Conservation (phyloP, 2,113 vertebrate genomes). For the Myxocyprinus asiaticus region DNA sequence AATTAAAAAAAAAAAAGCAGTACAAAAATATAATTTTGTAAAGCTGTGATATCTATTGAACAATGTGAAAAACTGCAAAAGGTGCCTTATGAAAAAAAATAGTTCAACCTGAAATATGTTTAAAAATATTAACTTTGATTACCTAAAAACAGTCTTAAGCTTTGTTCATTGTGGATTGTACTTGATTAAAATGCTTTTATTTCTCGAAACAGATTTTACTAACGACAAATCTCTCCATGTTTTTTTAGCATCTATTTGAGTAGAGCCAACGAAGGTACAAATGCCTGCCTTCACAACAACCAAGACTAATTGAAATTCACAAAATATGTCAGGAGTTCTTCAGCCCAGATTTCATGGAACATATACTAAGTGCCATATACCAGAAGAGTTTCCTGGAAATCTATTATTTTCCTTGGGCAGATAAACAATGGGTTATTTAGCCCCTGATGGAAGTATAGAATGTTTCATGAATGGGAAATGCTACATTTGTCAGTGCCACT, state of each 20-base stretch:
- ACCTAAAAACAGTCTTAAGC: background rate
- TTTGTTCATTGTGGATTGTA: background rate
- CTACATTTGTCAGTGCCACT: constrained; percentile 53
- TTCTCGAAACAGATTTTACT: constrained; percentile 12
- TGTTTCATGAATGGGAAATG: constrained; percentile 49
- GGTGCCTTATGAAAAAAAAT: background rate
- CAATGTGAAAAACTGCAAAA: too few relatives aligned
- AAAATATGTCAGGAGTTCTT: constrained; percentile 46
- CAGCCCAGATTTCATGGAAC: constrained; percentile 54
- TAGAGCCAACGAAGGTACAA: constrained; percentile 42
- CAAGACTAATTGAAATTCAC: constrained; percentile 33
- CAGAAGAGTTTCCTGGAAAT: constrained; percentile 48
- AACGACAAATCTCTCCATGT: constrained; percentile 9
- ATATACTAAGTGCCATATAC: constrained; percentile 51
- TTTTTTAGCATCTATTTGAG: constrained; percentile 22
- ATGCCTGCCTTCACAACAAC: constrained; percentile 44
- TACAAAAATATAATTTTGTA: too few relatives aligned
- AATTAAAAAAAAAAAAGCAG: too few relatives aligned
- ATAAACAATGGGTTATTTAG: constrained; percentile 47
- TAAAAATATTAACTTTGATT: background rate
- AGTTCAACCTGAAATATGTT: background rate
- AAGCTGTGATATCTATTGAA: too few relatives aligned
- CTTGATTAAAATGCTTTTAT: background rate
- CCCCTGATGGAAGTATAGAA: constrained; percentile 45
- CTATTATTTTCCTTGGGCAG: constrained; percentile 27